Conservation (phyloP, 2,888 invertebrate species). For the Stictocephala bisonia region DNA sequence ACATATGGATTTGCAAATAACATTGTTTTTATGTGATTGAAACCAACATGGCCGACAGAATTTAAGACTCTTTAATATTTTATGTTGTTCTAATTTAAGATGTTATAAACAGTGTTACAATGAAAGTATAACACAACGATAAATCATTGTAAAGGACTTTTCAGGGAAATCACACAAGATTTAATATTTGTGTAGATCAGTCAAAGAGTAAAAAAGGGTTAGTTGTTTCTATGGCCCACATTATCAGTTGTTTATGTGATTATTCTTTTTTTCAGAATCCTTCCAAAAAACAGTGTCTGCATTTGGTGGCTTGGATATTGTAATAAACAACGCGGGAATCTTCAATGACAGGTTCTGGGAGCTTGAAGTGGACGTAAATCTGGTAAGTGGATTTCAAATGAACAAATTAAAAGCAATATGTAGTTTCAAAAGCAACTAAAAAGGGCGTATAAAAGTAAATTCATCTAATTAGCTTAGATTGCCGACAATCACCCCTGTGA, state of each 20-base stretch:
- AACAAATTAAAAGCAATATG: too few species aligned
- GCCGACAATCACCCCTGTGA: too few species aligned
- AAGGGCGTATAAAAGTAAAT: too few species aligned
- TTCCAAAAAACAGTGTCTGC: conserved; percentile 78
- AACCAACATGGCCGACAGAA: too few species aligned
- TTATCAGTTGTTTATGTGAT: not conserved
- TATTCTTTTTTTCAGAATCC: conserved; percentile 59
- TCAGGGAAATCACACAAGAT: not conserved
- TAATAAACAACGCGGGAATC: conserved; percentile 83
- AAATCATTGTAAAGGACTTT: not conserved
- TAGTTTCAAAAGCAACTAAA: too few species aligned
- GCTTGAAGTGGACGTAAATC: conserved; percentile 79
- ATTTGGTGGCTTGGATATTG: conserved; percentile 79
- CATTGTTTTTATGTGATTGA: too few species aligned
- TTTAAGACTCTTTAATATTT: too few species aligned
- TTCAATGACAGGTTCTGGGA: conserved; percentile 83
- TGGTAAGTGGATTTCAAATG: conserved; percentile 70
- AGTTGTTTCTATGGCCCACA: not conserved
- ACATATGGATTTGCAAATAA: too few species aligned
- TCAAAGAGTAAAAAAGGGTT: not conserved
- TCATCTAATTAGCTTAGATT: too few species aligned
- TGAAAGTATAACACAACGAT: not conserved
- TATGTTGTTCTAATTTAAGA: too few species aligned
- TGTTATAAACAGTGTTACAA: too few species aligned
- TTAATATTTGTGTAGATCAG: not conserved